Conservation (phyloP, 2,888 invertebrate genomes). For the Malthinus flaveolus region DNA sequence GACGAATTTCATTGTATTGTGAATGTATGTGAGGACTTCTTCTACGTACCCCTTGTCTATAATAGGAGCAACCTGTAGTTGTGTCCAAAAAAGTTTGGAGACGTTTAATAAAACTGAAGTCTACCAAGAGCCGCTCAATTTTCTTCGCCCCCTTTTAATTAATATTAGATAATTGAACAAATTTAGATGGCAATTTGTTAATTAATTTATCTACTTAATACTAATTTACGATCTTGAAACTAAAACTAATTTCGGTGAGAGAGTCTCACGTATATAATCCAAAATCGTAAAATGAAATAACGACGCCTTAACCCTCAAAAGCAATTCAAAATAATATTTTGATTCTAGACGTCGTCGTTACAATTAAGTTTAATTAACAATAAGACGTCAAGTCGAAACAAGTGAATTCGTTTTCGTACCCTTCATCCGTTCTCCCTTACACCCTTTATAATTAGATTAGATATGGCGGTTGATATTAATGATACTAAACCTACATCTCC, state of each 20-base stretch:
- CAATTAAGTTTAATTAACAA: conserved; percentile 44
- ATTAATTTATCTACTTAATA: conserved; percentile 24
- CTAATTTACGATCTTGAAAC: conserved; percentile 22
- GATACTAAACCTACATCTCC: conserved; percentile 25
- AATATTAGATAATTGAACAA: conserved; percentile 2
- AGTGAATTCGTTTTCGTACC: conserved; percentile 35
- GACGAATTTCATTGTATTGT: too few relatives aligned
- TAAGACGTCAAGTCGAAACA: conserved; percentile 39
- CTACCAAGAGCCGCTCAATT: not conserved
- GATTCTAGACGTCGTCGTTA: conserved; percentile 38
- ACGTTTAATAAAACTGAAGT: not conserved
- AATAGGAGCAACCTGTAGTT: too few relatives aligned
- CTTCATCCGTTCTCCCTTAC: conserved; percentile 27
- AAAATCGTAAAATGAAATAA: conserved; percentile 30
- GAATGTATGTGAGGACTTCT: too few relatives aligned
- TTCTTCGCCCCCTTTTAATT: not conserved
- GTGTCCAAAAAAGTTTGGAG: not conserved
- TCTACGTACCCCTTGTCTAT: too few relatives aligned
- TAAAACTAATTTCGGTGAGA: conserved; percentile 21
- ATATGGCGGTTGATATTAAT: conserved; percentile 34
- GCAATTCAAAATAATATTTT: conserved; percentile 39
- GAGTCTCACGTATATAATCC: conserved; percentile 15
- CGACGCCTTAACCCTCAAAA: conserved; percentile 19
- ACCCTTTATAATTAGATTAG: conserved; percentile 32
- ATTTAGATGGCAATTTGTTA: conserved; percentile 14